Evolutionary conservation across 1,140 invertebrate genomes (phyloP).

Genomic region (Caerostris extrusa): DNA sequence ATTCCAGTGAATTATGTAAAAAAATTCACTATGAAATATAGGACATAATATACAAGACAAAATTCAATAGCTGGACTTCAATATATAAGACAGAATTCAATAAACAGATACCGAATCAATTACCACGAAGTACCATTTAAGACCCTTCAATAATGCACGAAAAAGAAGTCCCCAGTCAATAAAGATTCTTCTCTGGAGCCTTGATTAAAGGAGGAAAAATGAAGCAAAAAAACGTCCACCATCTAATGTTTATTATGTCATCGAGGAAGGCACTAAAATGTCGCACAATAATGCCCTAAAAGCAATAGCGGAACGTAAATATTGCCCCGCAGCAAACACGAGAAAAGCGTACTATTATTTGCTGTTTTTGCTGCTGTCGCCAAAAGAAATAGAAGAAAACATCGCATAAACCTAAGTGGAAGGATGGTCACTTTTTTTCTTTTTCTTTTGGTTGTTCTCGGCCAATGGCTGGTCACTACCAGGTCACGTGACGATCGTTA

Average conservation of each 20-base stretch:
- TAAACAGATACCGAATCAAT: too few species aligned
- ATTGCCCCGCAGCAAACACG: background rate
- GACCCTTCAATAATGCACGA: too few species aligned
- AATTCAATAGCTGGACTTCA: too few species aligned
- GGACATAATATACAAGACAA: too few species aligned
- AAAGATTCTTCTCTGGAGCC: background rate
- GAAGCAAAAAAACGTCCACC: background rate
- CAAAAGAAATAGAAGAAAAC: background rate
- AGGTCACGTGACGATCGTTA: background rate
- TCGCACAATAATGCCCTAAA: background rate
- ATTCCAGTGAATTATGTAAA: too few species aligned
- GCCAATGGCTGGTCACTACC: background rate
- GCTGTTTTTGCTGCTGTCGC: background rate
- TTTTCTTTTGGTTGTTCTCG: too few species aligned
- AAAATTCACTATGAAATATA: too few species aligned
- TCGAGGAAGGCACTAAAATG: background rate
- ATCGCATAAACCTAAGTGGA: background rate
- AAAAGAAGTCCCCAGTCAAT: background rate
- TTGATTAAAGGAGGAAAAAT: background rate
- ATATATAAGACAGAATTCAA: too few species aligned
- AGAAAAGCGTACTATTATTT: background rate
- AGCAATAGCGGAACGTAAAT: slow-evolving; percentile 18
- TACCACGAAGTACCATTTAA: too few species aligned
- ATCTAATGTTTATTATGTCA: background rate
- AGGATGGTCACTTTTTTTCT: background rate